phyloP scores from a whole-genome alignment of 2,888 invertebrate species.

The Drosophila parthenogenetica region DNA sequence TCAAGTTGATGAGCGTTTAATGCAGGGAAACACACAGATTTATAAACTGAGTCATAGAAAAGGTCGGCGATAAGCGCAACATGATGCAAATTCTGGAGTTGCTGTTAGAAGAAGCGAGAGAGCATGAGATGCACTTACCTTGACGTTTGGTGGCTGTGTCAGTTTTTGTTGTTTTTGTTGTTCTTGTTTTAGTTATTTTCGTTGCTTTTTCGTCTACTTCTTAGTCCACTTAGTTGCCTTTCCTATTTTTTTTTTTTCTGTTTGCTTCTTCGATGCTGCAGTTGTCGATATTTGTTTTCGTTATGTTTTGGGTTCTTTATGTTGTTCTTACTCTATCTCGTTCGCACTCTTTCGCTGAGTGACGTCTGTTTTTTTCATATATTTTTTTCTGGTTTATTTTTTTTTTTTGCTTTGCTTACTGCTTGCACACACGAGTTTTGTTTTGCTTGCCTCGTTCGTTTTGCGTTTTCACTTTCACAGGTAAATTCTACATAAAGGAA shows the following conservation, averaged over 20 bases:
- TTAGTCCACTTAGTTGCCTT: conserved; percentile 46
- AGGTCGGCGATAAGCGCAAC: conserved; percentile 17
- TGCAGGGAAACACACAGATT: conserved; percentile 1
- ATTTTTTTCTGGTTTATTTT: conserved; percentile 21
- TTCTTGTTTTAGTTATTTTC: conserved; percentile 37
- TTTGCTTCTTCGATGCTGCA: conserved; percentile 41
- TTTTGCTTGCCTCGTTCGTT: conserved; percentile 77
- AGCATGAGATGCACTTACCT: conserved; percentile 60
- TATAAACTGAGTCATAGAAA: conserved; percentile 46
- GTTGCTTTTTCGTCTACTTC: conserved; percentile 39
- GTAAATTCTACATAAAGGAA: conserved; percentile 61
- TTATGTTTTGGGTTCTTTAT: conserved; percentile 51
- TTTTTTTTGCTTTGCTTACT: conserved; percentile 33
- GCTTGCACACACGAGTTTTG: conserved; percentile 71
- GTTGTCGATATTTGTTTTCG: conserved; percentile 59
- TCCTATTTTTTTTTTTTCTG: conserved; percentile 32
- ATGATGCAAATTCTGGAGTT: conserved; percentile 22
- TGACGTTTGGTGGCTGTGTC: conserved; percentile 39
- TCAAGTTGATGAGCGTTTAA: conserved; percentile 1
- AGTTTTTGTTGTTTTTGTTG: conserved; percentile 34
- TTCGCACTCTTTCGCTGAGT: conserved; percentile 22
- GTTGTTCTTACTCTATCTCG: conserved; percentile 20
- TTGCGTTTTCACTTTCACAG: conserved; percentile 80
- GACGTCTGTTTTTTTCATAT: conserved; percentile 22
- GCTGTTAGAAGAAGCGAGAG: conserved; percentile 9